Conservation (phyloP, 2,888 invertebrate species). For the Hipparchia sbordonii region DNA sequence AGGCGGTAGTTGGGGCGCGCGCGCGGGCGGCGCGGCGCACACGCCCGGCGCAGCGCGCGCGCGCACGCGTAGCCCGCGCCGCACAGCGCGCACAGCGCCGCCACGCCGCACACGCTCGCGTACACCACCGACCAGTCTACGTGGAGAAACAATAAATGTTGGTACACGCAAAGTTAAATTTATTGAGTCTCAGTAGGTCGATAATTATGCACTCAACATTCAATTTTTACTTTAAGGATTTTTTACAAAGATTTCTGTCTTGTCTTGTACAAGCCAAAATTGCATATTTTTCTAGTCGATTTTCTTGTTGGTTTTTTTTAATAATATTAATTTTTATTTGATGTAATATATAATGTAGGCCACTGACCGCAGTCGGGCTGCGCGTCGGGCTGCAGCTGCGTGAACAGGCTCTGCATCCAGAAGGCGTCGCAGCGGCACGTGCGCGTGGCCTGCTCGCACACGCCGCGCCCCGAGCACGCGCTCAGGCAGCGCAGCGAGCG, state of each 20-base stretch:
- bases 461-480: conserved; percentile 95
- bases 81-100: conserved; percentile 83
- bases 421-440: conserved; percentile 96
- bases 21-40: conserved; percentile 80
- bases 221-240: too few relatives aligned
- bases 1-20: conserved; percentile 85
- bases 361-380: conserved; percentile 90
- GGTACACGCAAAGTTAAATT: too few relatives aligned
- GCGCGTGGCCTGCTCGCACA: conserved; percentile 92
- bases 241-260: too few relatives aligned
- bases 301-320: too few relatives aligned
- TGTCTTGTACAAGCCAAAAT: too few relatives aligned
- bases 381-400: conserved; percentile 90
- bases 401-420: conserved; percentile 96
- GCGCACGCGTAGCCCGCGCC: conserved; percentile 85
- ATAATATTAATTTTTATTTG: too few relatives aligned
- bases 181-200: too few relatives aligned
- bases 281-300: too few relatives aligned
- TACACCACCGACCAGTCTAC: conserved; percentile 96
- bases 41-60: conserved; percentile 68
- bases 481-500: conserved; percentile 95
- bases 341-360: too few relatives aligned
- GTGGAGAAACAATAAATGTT: too few relatives aligned
- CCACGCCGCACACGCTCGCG: conserved; percentile 89
- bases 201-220: too few relatives aligned